These are phyloP conservation scores for Apotomis betuletana DNA, from an alignment of 2,888 invertebrate species.

Conservation along the genomic window DNA sequence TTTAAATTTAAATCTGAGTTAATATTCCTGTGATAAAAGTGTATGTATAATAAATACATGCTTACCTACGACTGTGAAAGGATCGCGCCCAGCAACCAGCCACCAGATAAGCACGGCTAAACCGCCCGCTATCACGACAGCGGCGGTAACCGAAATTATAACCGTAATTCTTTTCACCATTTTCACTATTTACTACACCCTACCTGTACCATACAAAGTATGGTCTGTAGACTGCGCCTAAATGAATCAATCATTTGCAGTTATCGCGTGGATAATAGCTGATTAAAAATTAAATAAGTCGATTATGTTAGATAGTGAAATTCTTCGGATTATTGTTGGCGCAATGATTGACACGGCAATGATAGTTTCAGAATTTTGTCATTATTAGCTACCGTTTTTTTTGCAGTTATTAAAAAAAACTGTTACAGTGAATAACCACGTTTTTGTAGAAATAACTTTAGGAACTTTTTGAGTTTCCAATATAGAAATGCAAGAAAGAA, in stretches of 20 bases:
- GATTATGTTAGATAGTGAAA: constrained; percentile 11
- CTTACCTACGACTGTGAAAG: constrained; percentile 49
- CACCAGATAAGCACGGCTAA: constrained; percentile 60
- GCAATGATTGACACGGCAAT: too few species aligned
- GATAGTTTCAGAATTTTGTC: not conserved
- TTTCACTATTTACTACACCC: not conserved
- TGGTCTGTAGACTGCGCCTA: not conserved
- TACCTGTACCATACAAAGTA: not conserved
- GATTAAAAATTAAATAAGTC: constrained; percentile 26
- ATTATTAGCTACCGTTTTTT: too few species aligned
- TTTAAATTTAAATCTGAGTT: too few species aligned
- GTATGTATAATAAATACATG: constrained; percentile 14
- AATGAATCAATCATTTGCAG: not conserved
- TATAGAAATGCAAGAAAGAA: too few species aligned
- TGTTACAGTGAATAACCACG: too few species aligned
- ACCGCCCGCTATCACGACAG: constrained; percentile 51
- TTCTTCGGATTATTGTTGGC: not conserved
- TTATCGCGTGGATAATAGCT: constrained; percentile 24
- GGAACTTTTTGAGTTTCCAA: too few species aligned
- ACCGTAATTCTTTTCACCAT: constrained; percentile 51
- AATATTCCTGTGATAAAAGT: too few species aligned
- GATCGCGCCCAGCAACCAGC: constrained; percentile 50
- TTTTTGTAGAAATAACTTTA: too few species aligned
- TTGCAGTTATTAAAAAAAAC: too few species aligned
- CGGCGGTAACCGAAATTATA: constrained; percentile 50